Evolutionary conservation across 2,113 vertebrate genomes (phyloP).

Genomic region (Apteryx mantelli): DNA sequence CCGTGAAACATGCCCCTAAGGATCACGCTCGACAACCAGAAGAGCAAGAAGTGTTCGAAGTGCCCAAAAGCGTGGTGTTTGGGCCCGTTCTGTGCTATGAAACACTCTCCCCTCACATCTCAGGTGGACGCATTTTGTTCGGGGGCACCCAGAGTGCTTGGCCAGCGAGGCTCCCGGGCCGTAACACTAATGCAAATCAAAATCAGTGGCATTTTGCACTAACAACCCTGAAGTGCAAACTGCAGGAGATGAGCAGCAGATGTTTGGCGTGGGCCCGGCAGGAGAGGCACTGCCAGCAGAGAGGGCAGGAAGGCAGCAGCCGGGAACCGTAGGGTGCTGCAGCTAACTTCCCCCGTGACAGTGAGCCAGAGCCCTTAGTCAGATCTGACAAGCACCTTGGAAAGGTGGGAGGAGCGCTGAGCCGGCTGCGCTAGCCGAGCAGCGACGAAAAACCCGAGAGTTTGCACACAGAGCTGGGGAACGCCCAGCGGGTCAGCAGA

Average conservation of each 20-base stretch:
- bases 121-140: neutral
- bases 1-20: rapidly evolving
- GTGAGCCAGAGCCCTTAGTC: neutral
- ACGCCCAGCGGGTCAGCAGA: neutral
- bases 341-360: neutral
- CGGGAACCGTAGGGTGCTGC: neutral
- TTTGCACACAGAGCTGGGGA: neutral
- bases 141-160: neutral
- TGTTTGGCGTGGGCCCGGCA: too few species aligned
- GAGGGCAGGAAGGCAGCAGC: neutral
- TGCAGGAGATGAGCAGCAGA: neutral
- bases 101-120: neutral
- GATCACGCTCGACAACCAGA: neutral
- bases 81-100: neutral
- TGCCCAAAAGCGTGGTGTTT: rapidly evolving
- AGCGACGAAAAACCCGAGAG: rapidly evolving
- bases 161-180: too few species aligned
- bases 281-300: neutral
- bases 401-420: neutral
- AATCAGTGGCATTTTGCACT: neutral
- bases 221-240: neutral
- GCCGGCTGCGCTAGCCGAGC: neutral
- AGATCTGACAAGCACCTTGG: rapidly evolving
- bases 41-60: too few species aligned
- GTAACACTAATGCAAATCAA: neutral